Evolutionary conservation across 2,797 vertebrate genomes (phyloP), one percentile per base, ranked within the genome.

Genomic region (Crenuchus spilurus): DNA sequence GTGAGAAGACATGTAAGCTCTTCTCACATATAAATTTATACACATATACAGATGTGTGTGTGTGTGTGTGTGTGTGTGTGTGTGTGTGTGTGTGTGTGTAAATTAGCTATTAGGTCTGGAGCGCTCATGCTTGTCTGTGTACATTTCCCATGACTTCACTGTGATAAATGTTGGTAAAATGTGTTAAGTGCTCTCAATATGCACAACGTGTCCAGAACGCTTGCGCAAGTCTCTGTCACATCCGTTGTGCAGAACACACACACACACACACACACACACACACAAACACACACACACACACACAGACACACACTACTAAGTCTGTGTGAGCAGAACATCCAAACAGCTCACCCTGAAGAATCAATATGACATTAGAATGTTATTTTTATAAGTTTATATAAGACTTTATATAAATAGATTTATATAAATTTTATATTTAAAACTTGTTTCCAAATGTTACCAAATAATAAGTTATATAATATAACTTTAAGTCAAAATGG

Each of bases 71-170:
- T 72, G 77, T 60, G 64, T 76, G 48, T 52, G 70, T 65, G 35
- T 52, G 77, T 67, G 64, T 60, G 39, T 62, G 58, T 60, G 78
- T 73, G 57, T 48, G 64, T 41, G 48, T 3, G 63, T 39, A 22
- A 57, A 84, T 88, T 84, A 92, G 81, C 91, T 88, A 91, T 87
- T 82, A 79, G 79, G 87, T 88, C 87, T 87, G 87, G 87, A 85
- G 76, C 76, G 86, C 82, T 86, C 86, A 88, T 78, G 79, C 78
- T 85, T 73, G 81, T 83, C 83, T 88, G 86, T 88, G 89, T 90
- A 89, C 88, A 83, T 86, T 88, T 89, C 82, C 82, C 81, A 87
- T 91, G 91, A 91, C 83, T 84, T 90, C 88, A 89, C 79, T 83
- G 81, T 88, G 85, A 86, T 85, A 87, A 87, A 89, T 84, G 88